Percentiles rank a stretch among this genome's conserved stretches.
These are phyloP conservation scores for Polydesmus complanatus DNA, from an alignment of 2,888 invertebrate species.

Conservation along the genomic window DNA sequence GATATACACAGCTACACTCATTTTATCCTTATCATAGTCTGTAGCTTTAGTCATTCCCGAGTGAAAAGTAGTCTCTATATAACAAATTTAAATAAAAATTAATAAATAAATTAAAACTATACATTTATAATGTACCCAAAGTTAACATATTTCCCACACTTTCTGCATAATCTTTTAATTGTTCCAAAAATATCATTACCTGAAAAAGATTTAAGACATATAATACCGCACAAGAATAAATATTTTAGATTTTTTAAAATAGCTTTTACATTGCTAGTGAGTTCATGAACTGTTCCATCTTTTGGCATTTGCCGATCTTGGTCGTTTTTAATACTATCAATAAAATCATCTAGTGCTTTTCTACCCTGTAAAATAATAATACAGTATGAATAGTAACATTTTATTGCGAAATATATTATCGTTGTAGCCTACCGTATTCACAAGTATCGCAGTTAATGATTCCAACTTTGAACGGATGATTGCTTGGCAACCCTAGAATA, in stretches of 20 bases:
- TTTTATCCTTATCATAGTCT: conserved; percentile 2
- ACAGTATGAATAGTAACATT: conserved; percentile 1
- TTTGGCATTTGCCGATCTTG: conserved; percentile 59
- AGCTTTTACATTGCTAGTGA: conserved; percentile 67
- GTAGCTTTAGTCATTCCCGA: neutral
- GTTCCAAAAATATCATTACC: conserved; percentile 64
- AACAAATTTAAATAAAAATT: too few species aligned
- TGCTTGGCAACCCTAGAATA: conserved; percentile 10
- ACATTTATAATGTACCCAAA: conserved; percentile 26
- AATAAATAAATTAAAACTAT: too few species aligned
- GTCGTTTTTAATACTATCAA: conserved; percentile 66
- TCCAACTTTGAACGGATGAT: conserved; percentile 44
- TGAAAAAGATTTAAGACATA: conserved; percentile 33
- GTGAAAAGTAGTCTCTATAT: too few species aligned
- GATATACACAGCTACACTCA: conserved; percentile 35
- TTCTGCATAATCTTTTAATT: conserved; percentile 57
- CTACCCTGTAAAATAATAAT: conserved; percentile 48
- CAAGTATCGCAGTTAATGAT: conserved; percentile 55
- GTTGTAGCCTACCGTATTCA: conserved; percentile 49
- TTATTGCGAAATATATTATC: too few species aligned
- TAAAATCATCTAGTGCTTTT: conserved; percentile 80
- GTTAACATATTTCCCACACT: conserved; percentile 55
- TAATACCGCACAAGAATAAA: neutral
- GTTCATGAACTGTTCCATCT: conserved; percentile 95
- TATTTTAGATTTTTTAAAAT: neutral